These are phyloP conservation scores for Melanogrammus aeglefinus DNA, from an alignment of 2,797 vertebrate genomes.

Conservation along the genomic window DNA sequence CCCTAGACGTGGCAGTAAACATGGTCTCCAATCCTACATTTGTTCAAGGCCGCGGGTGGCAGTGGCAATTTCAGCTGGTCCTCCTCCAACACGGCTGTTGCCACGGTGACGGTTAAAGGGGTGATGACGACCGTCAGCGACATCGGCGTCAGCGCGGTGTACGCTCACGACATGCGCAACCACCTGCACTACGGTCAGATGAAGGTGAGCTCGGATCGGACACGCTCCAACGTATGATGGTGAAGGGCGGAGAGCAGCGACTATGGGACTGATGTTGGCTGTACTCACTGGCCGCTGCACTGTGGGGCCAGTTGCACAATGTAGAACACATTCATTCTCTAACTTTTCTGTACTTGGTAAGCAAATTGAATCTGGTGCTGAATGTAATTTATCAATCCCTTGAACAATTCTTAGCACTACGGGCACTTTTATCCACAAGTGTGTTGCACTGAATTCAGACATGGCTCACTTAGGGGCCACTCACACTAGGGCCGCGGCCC, in stretches of 20 bases:
- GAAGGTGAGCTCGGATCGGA: slow-evolving; percentile 72
- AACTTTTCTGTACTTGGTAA: not conserved
- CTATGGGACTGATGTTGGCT: not conserved
- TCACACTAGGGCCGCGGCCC: no score
- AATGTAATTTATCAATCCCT: not conserved
- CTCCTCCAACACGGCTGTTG: slow-evolving; percentile 82
- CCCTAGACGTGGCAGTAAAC: not conserved
- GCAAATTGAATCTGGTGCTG: not conserved
- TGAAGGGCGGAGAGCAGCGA: not conserved
- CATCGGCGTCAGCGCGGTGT: slow-evolving; percentile 82
- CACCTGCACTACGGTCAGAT: slow-evolving; percentile 87
- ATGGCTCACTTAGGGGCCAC: not conserved
- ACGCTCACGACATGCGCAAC: slow-evolving; percentile 86
- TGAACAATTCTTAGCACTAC: not conserved
- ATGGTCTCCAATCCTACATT: slow-evolving; percentile 14
- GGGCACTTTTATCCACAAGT: not conserved
- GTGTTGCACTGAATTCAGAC: not conserved
- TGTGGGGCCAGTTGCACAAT: not conserved
- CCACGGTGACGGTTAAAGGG: slow-evolving; percentile 90
- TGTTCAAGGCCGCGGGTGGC: slow-evolving; percentile 83
- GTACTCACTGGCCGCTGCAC: not conserved
- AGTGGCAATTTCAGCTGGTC: slow-evolving; percentile 96
- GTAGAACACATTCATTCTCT: not conserved
- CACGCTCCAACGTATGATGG: not conserved
- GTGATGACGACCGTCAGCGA: slow-evolving; percentile 88